Percentiles rank a stretch among this genome's conserved stretches.
Evolutionary conservation across 1,140 invertebrate species (phyloP).

Genomic region (Euglossa dilemma): DNA sequence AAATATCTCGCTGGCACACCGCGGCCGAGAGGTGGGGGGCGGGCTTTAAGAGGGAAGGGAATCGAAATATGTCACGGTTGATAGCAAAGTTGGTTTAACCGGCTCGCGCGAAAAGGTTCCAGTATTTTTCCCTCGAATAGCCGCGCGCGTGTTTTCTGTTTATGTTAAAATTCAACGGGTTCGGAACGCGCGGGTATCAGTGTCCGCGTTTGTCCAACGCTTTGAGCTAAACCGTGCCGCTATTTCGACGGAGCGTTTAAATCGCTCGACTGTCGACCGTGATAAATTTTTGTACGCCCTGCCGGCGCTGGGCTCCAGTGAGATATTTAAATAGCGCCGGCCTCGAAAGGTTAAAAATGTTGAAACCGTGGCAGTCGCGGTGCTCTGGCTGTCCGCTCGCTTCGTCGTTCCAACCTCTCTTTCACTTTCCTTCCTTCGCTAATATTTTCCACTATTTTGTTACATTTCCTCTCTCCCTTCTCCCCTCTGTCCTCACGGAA

Average conservation of each 20-base stretch:
- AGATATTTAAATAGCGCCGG: conserved; percentile 19
- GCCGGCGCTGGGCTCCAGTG: too few relatives aligned
- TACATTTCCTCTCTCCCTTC: too few relatives aligned
- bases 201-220: conserved; percentile 16
- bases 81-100: background rate
- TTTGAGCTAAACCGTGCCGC: background rate
- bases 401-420: background rate
- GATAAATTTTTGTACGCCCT: conserved; percentile 12
- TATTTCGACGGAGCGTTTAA: conserved; percentile 22
- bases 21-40: background rate
- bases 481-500: too few relatives aligned
- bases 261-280: conserved; percentile 6
- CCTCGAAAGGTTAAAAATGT: conserved; percentile 22
- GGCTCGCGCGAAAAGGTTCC: too few relatives aligned
- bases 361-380: background rate
- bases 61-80: background rate
- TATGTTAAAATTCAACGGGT: conserved; percentile 13
- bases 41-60: background rate
- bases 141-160: background rate
- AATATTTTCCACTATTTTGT: background rate
- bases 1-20: too few relatives aligned
- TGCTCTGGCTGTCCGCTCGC: background rate
- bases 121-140: background rate
- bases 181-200: background rate
- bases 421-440: background rate